Percentiles rank a stretch among this genome's conserved stretches.
Conservation (phyloP, 2,888 invertebrate genomes). For the Platypus cylindrus region DNA sequence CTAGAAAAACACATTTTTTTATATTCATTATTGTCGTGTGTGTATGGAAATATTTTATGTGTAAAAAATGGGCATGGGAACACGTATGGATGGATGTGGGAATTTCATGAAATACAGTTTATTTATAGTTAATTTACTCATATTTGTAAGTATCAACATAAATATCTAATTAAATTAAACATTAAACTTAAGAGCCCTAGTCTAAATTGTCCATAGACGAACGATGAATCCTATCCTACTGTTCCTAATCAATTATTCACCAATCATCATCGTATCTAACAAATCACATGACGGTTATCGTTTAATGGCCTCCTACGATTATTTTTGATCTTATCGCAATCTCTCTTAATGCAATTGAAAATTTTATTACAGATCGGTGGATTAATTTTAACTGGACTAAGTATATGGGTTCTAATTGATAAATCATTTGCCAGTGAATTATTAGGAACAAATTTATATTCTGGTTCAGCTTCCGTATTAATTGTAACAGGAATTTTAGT, state of each 20-base stretch:
- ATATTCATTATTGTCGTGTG: background rate
- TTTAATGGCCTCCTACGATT: too few relatives aligned
- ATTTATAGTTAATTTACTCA: slow-evolving; percentile 70
- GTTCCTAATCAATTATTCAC: too few relatives aligned
- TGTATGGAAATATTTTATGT: slow-evolving; percentile 5
- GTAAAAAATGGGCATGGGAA: slow-evolving; percentile 55
- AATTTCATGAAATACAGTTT: slow-evolving; percentile 77
- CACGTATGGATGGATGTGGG: slow-evolving; percentile 80
- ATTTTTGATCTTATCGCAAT: background rate
- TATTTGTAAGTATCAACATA: slow-evolving; percentile 87
- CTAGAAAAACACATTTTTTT: slow-evolving; percentile 1
- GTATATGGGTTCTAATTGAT: slow-evolving; percentile 75
- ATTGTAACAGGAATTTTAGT: slow-evolving; percentile 71
- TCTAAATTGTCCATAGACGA: too few relatives aligned
- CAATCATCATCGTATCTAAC: too few relatives aligned
- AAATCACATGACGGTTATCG: too few relatives aligned
- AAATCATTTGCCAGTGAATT: slow-evolving; percentile 75
- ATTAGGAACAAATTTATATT: slow-evolving; percentile 75
- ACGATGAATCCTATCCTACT: too few relatives aligned
- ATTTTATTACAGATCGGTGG: slow-evolving; percentile 61
- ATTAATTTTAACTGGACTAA: slow-evolving; percentile 59
- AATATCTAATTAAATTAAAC: too few relatives aligned
- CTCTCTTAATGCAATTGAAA: slow-evolving; percentile 2
- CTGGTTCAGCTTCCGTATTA: slow-evolving; percentile 74
- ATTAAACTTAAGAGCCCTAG: too few relatives aligned